Evolutionary conservation across 2,888 invertebrate species (phyloP), one percentile per base, ranked within the genome.

Genomic region (Mesorhabditis belari): DNA sequence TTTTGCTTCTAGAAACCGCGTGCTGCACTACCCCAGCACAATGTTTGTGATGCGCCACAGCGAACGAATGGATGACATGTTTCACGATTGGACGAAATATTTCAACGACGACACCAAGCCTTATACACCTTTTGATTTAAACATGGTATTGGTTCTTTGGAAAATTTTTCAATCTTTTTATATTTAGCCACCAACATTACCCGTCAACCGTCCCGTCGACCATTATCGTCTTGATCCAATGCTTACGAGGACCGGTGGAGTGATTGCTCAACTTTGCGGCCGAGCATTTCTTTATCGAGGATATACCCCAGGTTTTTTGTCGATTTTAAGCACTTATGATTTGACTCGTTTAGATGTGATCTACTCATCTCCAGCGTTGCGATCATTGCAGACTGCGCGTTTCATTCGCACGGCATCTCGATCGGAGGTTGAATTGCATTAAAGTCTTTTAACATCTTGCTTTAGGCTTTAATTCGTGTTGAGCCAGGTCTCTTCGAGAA

Each of bases 401-500:
- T 61, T 60, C 49, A 68, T 73, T 17, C 62, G 64, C 28, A 61
- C 61, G 3, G 55, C 57, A 58, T 63, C 62, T 4, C 61, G 66
- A 25, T 35, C 44, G 44, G 44, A 17, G n/a, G 12, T 35, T 35
- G 44, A 9, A 35, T n/a, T n/a, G 12, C 44, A 1, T n/a, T n/a
- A n/a, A 35, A 9, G 44, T 17, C 44, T 17, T 1, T n/a, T 17
- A 35, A 2, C 44, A 35, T 9, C 35, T n/a, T n/a, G n/a, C n/a
- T 4, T 12, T 27, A 26, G 54, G 12, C 21, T 12, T 19, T 19
- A 12, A 9, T 21, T 27, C 51, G 51, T 23, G 67, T 75, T 26
- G 75, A 75, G 35, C 72, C 73, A 24, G 73, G 75, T 17, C 62
- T 75, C 19, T 75, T 75, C 55, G 75, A 75, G 58, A 70, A 74